These are phyloP conservation scores for Herminia tarsipennalis DNA, from an alignment of 2,888 invertebrate genomes.

Conservation along the genomic window DNA sequence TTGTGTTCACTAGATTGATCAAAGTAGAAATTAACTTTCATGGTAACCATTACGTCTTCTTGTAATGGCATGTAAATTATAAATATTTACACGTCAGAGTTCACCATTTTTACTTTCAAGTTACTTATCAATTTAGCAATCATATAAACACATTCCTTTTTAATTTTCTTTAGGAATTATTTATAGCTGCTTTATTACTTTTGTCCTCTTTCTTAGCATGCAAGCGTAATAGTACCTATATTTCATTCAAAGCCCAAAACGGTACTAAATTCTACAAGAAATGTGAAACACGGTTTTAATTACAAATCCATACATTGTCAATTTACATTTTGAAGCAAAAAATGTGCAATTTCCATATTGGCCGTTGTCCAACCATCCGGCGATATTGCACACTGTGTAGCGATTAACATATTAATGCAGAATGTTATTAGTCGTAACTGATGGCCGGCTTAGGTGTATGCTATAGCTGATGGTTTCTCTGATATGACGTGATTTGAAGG, in stretches of 20 bases:
- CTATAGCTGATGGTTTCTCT: slow-evolving; percentile 8
- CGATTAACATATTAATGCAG: slow-evolving; percentile 59
- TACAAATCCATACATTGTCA: slow-evolving; percentile 23
- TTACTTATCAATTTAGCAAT: neutral
- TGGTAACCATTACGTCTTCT: neutral
- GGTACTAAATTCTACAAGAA: neutral
- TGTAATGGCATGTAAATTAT: slow-evolving; percentile 4
- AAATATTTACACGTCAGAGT: slow-evolving; percentile 29
- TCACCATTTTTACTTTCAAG: slow-evolving; percentile 4
- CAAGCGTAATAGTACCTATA: neutral
- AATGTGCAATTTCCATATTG: slow-evolving; percentile 53
- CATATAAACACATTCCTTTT: neutral
- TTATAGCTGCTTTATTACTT: neutral
- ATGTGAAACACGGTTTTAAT: slow-evolving; percentile 11
- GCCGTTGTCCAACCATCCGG: slow-evolving; percentile 44
- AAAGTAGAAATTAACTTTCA: neutral
- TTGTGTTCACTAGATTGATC: slow-evolving; percentile 9
- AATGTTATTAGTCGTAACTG: slow-evolving; percentile 49
- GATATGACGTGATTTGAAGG: slow-evolving; percentile 12
- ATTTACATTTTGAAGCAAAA: slow-evolving; percentile 33
- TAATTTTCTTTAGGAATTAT: neutral
- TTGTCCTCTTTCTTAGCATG: no score
- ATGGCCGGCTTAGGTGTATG: slow-evolving; percentile 34
- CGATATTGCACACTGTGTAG: slow-evolving; percentile 37
- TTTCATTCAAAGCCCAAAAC: neutral